Evolutionary conservation across 2,113 vertebrate species (phyloP), one percentile per base, ranked within the genome.

Genomic region (Sorex fumeus): DNA sequence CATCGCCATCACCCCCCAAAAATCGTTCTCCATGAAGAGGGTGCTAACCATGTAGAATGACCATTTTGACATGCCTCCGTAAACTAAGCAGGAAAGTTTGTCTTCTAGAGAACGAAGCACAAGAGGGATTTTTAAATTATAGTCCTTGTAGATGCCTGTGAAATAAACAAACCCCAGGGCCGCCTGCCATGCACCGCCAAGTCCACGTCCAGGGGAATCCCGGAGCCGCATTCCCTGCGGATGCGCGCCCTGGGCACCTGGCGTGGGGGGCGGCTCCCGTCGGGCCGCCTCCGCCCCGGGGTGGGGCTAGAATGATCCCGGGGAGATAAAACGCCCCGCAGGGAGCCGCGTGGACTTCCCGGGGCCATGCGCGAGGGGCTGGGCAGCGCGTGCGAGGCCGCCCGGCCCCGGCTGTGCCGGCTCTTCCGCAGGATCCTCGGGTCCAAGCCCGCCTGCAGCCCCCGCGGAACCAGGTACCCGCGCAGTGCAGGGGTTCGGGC

Each of bases 321-420:
- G 23, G 57, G 19, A 60, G 19, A 60, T 60, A 60, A 60, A 60
- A 60, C 18, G 57, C 16, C 57, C 57, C 57, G 57, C 18, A 19
- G 18, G 57, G 21, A 60, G 57, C 57, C 6, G 18, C 19, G 57
- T 2, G 57, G 1, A 19, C 57, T 19, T 1, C 43, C 7, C 1
- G 0, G 70, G 71, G 77, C 83, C 80, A 97, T 97, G 96, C 95
- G 96, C 15, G 96, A 97, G 40, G 80, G 96, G 45, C 71, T 96
- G 91, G 83, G 96, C 32, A 43, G 88, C 5, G 93, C 96, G 45
- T 96, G 96, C 40, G 96, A 97, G 53, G 94, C 95, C 43, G 88
- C 84, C n/a, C 75, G 93, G 62, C 96, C 96, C 69, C 88, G 93
- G 82, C 93, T 97, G 18, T 96, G 83, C 80, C 77, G 91, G 67